Base-by-base conservation (phyloP, 2,113 vertebrate species). In the Formicarius rufipectus region DNA sequence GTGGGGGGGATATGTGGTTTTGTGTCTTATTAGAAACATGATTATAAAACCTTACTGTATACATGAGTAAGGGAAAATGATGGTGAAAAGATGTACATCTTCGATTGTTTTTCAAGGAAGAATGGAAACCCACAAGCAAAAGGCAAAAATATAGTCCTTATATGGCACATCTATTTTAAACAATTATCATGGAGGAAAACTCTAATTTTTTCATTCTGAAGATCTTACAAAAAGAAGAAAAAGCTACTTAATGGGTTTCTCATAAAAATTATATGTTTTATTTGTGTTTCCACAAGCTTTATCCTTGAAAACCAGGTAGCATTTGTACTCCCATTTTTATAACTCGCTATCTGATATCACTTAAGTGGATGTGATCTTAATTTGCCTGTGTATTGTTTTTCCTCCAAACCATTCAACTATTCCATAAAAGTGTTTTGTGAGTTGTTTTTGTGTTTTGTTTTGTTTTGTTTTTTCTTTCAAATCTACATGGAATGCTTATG, bases 381-480 rank as follows among this genome's bases (percentile, higher is more conserved):
- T 59, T 67, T 55, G 8, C 11, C n/a, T 75, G 28, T 5, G 17
- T n/a, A 27, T 13, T 30, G 21, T 85, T 69, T 81, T 69, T 52
- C 19, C 6, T 27, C 30, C 2, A 10, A 94, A 35, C 1, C 27
- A 28, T 87, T 78, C 28, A 72, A 10, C 20, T 82, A 7, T 49
- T 85, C 6, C 0, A 31, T n/a, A 52, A 27, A 92, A 60, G 7
- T 25, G 4, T 35, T 88, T 63, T 62, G 52, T 52, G 27, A 44
- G 1, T 40, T n/a, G n/a, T n/a, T n/a, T n/a, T n/a, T n/a, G n/a
- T n/a, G n/a, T n/a, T n/a, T n/a, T n/a, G n/a, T n/a, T n/a, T n/a
- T n/a, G n/a, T n/a, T n/a, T n/a, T n/a, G n/a, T n/a, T 94, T 88
- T 88, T 94, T 72, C 28, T 40, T 22, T 60, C 35, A 85, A 93